A percentile compares a stretch with the other conserved stretches of the same genome.
Evolutionary conservation across 1,140 invertebrate species (phyloP).

Genomic region (Penaeus japonicus): DNA sequence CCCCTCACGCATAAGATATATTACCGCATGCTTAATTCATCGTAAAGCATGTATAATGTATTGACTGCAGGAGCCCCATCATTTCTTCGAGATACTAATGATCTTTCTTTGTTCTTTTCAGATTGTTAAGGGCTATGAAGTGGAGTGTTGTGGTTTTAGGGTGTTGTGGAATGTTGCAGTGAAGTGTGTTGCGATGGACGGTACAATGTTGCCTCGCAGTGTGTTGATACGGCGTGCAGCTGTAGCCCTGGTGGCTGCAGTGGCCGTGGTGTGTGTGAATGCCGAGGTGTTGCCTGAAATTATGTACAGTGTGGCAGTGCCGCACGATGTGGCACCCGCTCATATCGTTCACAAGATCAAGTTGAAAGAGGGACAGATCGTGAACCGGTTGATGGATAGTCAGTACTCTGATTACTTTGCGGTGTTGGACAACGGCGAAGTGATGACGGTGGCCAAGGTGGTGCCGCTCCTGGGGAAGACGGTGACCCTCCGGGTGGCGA

Average conservation of each 20-base stretch:
- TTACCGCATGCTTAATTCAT: too few species aligned
- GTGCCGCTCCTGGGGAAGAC: conserved; percentile 80
- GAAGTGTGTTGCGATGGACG: conserved; percentile 28
- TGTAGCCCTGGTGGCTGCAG: conserved; percentile 38
- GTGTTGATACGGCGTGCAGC: conserved; percentile 36
- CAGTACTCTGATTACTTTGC: conserved; percentile 70
- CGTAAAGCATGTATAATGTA: too few species aligned
- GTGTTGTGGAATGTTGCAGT: conserved; percentile 48
- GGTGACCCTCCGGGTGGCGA: conserved; percentile 80
- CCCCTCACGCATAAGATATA: too few species aligned
- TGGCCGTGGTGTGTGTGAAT: conserved; percentile 29
- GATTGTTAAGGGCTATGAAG: conserved; percentile 41
- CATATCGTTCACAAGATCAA: conserved; percentile 57
- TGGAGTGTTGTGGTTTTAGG: conserved; percentile 43
- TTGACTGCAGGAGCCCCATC: too few species aligned
- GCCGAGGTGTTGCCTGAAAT: conserved; percentile 32
- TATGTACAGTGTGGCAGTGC: conserved; percentile 57
- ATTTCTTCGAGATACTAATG: neutral
- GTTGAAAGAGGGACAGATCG: conserved; percentile 48
- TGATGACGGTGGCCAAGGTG: conserved; percentile 81
- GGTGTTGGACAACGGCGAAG: conserved; percentile 83
- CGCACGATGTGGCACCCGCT: conserved; percentile 58
- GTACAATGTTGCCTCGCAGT: conserved; percentile 43
- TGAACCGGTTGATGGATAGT: conserved; percentile 44
- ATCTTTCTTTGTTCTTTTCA: conserved; percentile 35